Percentiles rank a stretch among this genome's conserved stretches.
These are phyloP conservation scores for Helicoverpa zea DNA, from an alignment of 1,140 invertebrate genomes.

Conservation along the genomic window DNA sequence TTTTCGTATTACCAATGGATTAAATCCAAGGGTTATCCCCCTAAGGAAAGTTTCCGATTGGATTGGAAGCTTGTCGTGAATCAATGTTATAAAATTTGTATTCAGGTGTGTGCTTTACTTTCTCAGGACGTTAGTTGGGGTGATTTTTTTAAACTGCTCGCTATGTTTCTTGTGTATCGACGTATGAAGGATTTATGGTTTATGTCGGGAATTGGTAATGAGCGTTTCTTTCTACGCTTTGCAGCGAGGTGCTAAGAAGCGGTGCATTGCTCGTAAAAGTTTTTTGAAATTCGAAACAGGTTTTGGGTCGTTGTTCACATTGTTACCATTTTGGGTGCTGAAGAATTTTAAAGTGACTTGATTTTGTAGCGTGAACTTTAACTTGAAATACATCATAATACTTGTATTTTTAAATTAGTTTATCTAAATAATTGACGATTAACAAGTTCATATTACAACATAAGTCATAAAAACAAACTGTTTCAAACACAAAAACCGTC, in stretches of 20 bases:
- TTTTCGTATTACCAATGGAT: conserved; percentile 86
- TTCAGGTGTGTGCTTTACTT: conserved; percentile 77
- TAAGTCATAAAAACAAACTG: no score
- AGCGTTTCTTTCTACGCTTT: conserved; percentile 15
- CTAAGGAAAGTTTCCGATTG: conserved; percentile 77
- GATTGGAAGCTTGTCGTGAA: conserved; percentile 76
- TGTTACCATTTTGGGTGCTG: background rate
- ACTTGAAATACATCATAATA: no score
- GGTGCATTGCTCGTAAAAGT: background rate
- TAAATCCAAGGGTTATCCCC: conserved; percentile 81
- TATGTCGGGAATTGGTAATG: conserved; percentile 40
- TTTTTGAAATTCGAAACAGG: background rate
- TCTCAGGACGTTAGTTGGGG: conserved; percentile 57
- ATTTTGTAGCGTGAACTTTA: no score
- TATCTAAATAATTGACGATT: no score
- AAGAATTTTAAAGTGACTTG: background rate
- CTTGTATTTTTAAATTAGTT: no score
- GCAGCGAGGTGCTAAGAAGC: background rate
- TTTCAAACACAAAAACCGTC: no score
- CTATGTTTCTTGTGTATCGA: conserved; percentile 33
- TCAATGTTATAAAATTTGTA: conserved; percentile 84
- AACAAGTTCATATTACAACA: no score
- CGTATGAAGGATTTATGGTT: conserved; percentile 46
- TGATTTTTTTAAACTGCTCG: conserved; percentile 49
- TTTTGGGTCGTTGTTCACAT: background rate